Evolutionary conservation across 2,888 invertebrate genomes (phyloP), one percentile per base, ranked within the genome.

Genomic region (Neuroscelio doddi): DNA sequence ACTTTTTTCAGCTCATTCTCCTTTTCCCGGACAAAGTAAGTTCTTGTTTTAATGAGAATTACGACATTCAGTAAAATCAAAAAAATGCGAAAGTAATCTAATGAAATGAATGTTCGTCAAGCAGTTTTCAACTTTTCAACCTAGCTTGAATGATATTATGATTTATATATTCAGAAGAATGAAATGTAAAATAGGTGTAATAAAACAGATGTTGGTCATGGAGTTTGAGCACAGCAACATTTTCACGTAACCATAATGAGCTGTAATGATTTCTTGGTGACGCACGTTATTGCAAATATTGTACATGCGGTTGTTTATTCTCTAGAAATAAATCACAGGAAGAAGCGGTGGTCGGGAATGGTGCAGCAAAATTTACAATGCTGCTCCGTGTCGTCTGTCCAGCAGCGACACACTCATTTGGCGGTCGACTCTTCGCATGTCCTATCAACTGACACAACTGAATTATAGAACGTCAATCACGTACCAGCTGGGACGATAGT

Each of bases 391-490:
- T 24, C 49, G 58, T 58, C 57, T 58, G 64, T 45, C 53, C 39
- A 7, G 44, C 45, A 47, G 41, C 15, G 27, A 50, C 46, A 38
- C 57, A 58, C 50, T 64, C 64, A 50, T 64, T 53, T 53, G 57
- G 58, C 14, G 64, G 47, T 53, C 17, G 44, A 15, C 64, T 52
- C 69, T 70, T 75, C 69, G 68, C 69, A 66, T 70, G 75, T 77
- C 73, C 71, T 69, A 78, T 77, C 74, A 76, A 69, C 70, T 71
- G 70, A 65, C 72, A 66, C 70, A 74, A 75, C 70, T 75, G 71
- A 79, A 79, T 79, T 79, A 80, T 78, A 74, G 71, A 74, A 80
- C 69, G 75, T 78, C 76, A 75, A 73, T 78, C 74, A 71, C 16
- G 47, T 41, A 59, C 47, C 65, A 64, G 68, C 44, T 67, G 65